Base-by-base conservation (phyloP, 2,888 invertebrate genomes). In the Dryadula phaetusa region DNA sequence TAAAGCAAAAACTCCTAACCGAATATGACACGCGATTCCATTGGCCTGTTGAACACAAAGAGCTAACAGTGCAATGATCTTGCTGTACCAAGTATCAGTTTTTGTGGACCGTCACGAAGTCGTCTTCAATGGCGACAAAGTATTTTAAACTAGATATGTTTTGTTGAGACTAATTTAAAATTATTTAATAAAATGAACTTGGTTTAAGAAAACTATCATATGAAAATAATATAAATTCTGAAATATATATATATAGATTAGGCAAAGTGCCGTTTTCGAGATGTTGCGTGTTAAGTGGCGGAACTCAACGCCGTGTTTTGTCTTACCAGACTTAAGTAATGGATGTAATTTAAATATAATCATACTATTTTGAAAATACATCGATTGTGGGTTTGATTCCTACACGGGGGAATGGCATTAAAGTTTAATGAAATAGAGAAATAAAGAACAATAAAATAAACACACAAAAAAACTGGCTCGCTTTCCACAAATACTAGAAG, bases 1-100 rank as follows among this genome's bases (percentile, higher is more conserved):
- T 72, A 71, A 68, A 67, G 64, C 72, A 67, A 56, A 64, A 67
- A 64, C 32, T 10, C 64, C 61, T 56, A 64, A 67, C 64, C 60
- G 58, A 18, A 64, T 60, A 58, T 53, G 61, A 72, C 72, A 72
- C 71, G 71, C 72, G 62, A 71, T 65, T 20, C 34, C 58, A 49
- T 49, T 70, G 64, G 64, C 61, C 60, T 58, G 56, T 49, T 28
- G 37, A 60, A 62, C 20, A 44, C 61, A 25, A 32, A 44, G 44
- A 47, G 14, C 22, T 42, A 25, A 12, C 37, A 62, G 44, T 25
- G 58, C 64, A 67, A 40, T 60, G 60, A 60, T 52, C 64, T 47
- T 22, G 25, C 56, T 28, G 10, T 16, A 42, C 12, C 18, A 44
- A 16, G 6, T 18, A 44, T 44, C 40, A 44, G 40, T 56, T 60